Base-by-base conservation (phyloP, 2,888 invertebrate species). In the Branchellion lobata region DNA sequence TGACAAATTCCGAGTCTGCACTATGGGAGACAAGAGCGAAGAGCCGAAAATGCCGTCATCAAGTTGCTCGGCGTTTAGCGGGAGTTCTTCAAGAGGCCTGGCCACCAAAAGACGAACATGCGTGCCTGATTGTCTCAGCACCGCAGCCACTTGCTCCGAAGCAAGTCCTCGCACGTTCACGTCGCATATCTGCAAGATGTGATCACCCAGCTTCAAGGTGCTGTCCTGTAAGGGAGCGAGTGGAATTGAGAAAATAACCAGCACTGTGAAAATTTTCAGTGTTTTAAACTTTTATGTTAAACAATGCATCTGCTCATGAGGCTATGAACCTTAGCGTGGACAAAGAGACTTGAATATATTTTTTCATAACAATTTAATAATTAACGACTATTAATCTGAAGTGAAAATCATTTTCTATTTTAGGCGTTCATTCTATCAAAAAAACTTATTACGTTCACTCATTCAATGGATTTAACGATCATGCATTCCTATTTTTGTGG, bases 91-190 rank as follows among this genome's bases (percentile, higher is more conserved):
- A 65, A 87, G 84, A 2, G 86, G 85, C 47, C 97, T 91, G 80
- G 96, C 97, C 78, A 97, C 97, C 80, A 97, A 94, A 76, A 97
- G 91, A 1, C 96, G 91, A 80, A 97, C 96, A 87, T 95, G 94
- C 18, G 94, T 94, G 40, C 97, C 96, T 33, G 96, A 95, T 88
- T 96, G 96, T 34, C 97, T 91, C 82, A 98, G 89, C 82, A 98
- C 96, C 27, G 95, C 92, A 31, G 97, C 97, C 84, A 97, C 96
- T 89, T 90, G 90, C 88, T 99, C 98, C 78, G 96, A 96, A 82
- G 94, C 94, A 91, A 97, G 94, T 81, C 98, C 97, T 78, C 96
- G 92, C 84, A 98, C 91, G 89, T 95, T 95, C 84, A 97, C 94
- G 84, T 96, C 93, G 5, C 89, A 89, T 71, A 89, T 89, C 89